These are phyloP conservation scores for Ericerus pela DNA, from an alignment of 1,140 invertebrate genomes.

Conservation along the genomic window DNA sequence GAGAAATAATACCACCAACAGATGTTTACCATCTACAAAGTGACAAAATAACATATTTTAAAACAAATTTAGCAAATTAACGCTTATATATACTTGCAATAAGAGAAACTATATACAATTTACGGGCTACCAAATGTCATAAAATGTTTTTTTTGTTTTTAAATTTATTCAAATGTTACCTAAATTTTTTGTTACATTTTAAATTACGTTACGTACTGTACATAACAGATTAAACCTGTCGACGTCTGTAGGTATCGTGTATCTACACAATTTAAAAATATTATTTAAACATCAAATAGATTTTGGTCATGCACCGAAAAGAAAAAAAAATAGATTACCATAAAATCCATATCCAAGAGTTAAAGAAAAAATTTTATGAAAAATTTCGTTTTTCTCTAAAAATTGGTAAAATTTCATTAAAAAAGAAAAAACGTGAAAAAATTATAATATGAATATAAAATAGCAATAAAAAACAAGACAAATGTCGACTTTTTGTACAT, in stretches of 20 bases:
- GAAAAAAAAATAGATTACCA: constrained; percentile 11
- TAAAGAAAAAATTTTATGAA: too few relatives aligned
- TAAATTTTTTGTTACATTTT: neutral
- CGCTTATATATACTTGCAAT: neutral
- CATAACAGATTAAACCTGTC: neutral
- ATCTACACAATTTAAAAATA: too few relatives aligned
- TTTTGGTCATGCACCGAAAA: neutral
- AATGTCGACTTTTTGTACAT: too few relatives aligned
- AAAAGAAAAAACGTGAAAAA: too few relatives aligned
- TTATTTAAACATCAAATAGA: too few relatives aligned
- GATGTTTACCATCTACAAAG: constrained; percentile 46
- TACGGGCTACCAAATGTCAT: constrained; percentile 8
- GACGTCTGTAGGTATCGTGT: too few relatives aligned
- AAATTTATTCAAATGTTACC: neutral
- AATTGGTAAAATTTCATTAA: too few relatives aligned
- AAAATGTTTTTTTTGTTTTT: neutral
- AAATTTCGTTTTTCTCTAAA: too few relatives aligned
- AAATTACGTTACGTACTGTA: neutral
- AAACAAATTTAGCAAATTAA: neutral
- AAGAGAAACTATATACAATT: constrained; percentile 13
- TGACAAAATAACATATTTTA: constrained; percentile 4
- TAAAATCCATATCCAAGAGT: too few relatives aligned
- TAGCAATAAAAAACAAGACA: too few relatives aligned
- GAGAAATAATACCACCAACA: constrained; percentile 82
- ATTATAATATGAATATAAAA: too few relatives aligned